These are phyloP conservation scores for Agonopterix heracliana DNA, from an alignment of 2,888 invertebrate genomes.

Conservation along the genomic window DNA sequence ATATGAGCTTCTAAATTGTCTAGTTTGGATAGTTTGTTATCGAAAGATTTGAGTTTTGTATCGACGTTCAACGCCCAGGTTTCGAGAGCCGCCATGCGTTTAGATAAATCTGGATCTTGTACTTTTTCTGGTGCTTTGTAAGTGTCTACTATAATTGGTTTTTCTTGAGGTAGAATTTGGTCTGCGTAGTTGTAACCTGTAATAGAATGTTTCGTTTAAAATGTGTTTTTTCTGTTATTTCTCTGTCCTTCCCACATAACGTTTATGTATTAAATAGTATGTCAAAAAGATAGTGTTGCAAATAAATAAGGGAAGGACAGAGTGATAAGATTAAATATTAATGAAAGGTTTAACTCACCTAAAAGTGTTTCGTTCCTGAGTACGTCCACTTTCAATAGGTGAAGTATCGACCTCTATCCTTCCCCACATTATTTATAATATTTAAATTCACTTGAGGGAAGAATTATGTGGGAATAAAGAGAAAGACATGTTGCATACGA, in stretches of 20 bases:
- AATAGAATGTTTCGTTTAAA: conserved; percentile 14
- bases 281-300: conserved; percentile 5
- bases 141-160: conserved; percentile 30
- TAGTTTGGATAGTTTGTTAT: conserved; percentile 68
- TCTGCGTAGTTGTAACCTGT: conserved; percentile 56
- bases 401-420: conserved; percentile 68
- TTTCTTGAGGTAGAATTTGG: conserved; percentile 27
- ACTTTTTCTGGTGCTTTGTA: conserved; percentile 49
- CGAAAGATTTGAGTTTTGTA: conserved; percentile 72
- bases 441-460: conserved; percentile 38
- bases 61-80: conserved; percentile 70
- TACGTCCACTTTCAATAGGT: conserved; percentile 68
- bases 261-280: conserved; percentile 1
- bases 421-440: conserved; percentile 41
- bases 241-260: conserved; percentile 71
- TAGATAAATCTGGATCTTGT: conserved; percentile 46
- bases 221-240: conserved; percentile 5
- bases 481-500: conserved; percentile 36
- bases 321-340: conserved; percentile 49
- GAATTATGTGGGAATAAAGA: conserved; percentile 52
- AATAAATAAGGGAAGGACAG: conserved; percentile 78
- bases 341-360: conserved; percentile 59
- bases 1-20: conserved; percentile 64
- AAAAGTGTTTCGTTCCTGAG: conserved; percentile 58
- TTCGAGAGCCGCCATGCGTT: conserved; percentile 57